Conservation (phyloP, 2,113 vertebrate species). For the Chloroceryle aenea region DNA sequence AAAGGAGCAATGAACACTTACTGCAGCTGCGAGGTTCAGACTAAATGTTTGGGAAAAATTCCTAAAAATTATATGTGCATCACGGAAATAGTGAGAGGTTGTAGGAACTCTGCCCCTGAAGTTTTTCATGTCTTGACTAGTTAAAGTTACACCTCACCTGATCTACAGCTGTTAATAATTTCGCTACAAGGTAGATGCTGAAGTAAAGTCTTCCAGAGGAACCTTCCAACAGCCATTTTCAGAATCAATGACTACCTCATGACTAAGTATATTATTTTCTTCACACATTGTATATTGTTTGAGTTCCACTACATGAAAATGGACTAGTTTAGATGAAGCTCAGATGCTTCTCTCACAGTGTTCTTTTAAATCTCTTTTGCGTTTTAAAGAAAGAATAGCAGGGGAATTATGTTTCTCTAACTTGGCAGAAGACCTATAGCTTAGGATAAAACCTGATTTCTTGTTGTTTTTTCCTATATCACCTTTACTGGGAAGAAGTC, state of each 20-base stretch:
- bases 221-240: not conserved
- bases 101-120: not conserved
- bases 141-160: not conserved
- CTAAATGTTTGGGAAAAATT: not conserved
- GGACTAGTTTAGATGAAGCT: not conserved
- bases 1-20: not conserved
- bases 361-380: not conserved
- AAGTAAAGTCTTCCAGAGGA: not conserved
- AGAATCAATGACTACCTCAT: slow-evolving; percentile 6
- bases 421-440: not conserved
- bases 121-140: not conserved
- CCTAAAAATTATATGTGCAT: not conserved
- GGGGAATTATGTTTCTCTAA: slow-evolving; percentile 34
- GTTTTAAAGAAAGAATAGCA: slow-evolving; percentile 8
- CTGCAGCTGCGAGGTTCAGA: not conserved
- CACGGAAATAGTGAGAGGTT: not conserved
- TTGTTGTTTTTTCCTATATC: slow-evolving; percentile 1
- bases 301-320: slow-evolving; percentile 1
- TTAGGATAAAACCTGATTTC: not conserved
- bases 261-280: slow-evolving; percentile 15
- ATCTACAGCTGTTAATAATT: not conserved
- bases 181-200: not conserved
- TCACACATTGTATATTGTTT: not conserved
- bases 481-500: slow-evolving; percentile 33
- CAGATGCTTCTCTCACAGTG: not conserved